These are phyloP conservation scores for Cricetomys ansorgei DNA, from an alignment of 2,113 vertebrate genomes.

Conservation along the genomic window DNA sequence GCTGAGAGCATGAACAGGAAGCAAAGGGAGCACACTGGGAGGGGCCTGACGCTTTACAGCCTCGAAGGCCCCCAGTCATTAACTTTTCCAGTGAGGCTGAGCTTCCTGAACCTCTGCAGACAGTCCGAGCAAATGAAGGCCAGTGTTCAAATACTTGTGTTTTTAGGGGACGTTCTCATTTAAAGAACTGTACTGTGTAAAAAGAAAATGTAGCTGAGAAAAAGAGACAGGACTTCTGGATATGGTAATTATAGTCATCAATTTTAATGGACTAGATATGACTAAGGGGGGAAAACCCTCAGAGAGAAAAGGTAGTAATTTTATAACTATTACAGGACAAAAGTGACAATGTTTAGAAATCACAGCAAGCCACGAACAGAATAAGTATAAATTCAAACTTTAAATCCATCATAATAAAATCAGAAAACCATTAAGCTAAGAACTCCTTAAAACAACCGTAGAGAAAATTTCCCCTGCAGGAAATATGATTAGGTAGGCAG, in stretches of 20 bases:
- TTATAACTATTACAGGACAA: conserved; percentile 5
- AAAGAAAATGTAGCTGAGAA: conserved; percentile 17
- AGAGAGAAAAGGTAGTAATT: not conserved
- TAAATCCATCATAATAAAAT: conserved; percentile 11
- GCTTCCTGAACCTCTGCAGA: not conserved
- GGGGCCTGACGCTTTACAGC: not conserved
- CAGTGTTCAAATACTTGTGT: not conserved
- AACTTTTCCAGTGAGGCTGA: not conserved
- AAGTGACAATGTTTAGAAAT: conserved; percentile 14
- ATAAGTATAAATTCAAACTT: not conserved
- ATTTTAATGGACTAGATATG: conserved; percentile 45
- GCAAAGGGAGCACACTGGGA: not conserved
- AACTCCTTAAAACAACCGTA: not conserved
- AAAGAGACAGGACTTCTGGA: conserved; percentile 21
- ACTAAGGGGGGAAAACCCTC: conserved; percentile 9
- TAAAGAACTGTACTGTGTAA: not conserved
- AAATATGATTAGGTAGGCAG: not conserved
- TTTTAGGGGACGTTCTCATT: not conserved
- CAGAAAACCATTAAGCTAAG: not conserved
- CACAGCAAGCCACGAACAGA: not conserved
- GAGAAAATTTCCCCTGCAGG: not conserved
- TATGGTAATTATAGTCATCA: conserved; percentile 14
- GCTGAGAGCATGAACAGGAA: not conserved
- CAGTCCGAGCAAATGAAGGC: not conserved
- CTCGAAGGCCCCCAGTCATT: not conserved